Base-by-base conservation (phyloP, 2,113 vertebrate species). In the Ictalurus furcatus region DNA sequence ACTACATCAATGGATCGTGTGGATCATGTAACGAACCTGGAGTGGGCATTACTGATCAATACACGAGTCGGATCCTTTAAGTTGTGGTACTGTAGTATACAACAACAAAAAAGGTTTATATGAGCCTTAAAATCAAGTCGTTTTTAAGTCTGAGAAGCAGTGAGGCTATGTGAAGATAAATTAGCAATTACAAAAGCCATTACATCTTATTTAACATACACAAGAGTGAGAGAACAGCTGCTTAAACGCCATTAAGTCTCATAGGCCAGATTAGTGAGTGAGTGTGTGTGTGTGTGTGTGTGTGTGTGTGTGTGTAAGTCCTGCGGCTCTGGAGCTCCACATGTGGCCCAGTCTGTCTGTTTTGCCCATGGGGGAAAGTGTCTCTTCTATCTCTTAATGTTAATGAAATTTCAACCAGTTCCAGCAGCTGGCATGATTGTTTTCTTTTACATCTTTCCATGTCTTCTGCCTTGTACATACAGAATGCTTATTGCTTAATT, bases 261-360 rank as follows among this genome's bases (percentile, higher is more conserved):
- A 81, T 65, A 85, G 76, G 76, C 40, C 54, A 81, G 76, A 82
- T 65, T 56, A 71, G 74, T 80, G 52, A 19, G 78, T 30, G 25
- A 56, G 48, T 56, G 78, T 56, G 48, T 56, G 48, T 80, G 78
- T 80, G 48, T 30, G 48, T 56, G 48, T 56, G 78, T 17, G 78
- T 79, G 78, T 17, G 78, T 79, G 40, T n/a, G 84, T 80, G 71
- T 69, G 82, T 59, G 52, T 61, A 48, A 48, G 76, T 58, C 23
- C 23, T 78, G 40, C 28, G 65, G 81, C 56, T 54, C 17, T 44
- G 67, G 85, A 86, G 40, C 71, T 82, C 85, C 85, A 87, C 90
- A 84, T 87, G 85, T 91, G 85, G 63, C 87, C 19, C 48, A 84
- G 87, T 91, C 85, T 87, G 81, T 21, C 85, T 89, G 69, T 74